Percentiles rank a stretch among this genome's conserved stretches.
Evolutionary conservation across 2,797 vertebrate genomes (phyloP).

Genomic region (Lithobates sylvaticus): DNA sequence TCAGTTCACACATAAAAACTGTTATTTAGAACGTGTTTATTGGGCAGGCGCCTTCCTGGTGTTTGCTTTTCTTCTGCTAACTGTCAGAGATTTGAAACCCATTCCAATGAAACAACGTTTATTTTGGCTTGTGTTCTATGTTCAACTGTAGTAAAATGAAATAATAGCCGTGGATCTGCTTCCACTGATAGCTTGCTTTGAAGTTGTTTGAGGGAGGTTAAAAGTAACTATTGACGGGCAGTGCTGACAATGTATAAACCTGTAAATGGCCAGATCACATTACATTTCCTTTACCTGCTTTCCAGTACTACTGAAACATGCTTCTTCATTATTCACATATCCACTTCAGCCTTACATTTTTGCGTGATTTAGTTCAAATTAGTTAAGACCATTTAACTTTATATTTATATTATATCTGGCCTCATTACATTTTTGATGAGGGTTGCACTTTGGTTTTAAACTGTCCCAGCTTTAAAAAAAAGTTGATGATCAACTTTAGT

Average conservation of each 20-base stretch:
- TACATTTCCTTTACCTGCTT: too few species aligned
- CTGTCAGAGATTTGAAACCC: not conserved
- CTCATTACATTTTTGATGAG: too few species aligned
- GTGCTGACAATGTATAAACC: too few species aligned
- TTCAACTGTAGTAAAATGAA: not conserved
- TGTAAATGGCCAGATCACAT: too few species aligned
- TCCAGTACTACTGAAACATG: not conserved
- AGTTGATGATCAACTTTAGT: too few species aligned
- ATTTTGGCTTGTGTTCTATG: slow-evolving; percentile 29
- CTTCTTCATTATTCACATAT: not conserved
- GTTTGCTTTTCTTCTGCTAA: slow-evolving; percentile 28
- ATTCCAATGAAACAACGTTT: slow-evolving; percentile 17
- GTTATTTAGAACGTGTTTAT: slow-evolving; percentile 33
- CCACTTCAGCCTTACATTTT: not conserved
- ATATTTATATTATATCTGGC: too few species aligned
- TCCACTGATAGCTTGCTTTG: slow-evolving; percentile 2
- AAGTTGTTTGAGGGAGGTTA: not conserved
- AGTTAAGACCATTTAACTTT: too few species aligned
- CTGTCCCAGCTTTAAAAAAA: too few species aligned
- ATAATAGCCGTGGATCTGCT: slow-evolving; percentile 8
- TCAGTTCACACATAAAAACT: slow-evolving; percentile 3
- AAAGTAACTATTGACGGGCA: too few species aligned
- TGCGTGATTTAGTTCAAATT: too few species aligned
- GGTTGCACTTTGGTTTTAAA: too few species aligned
- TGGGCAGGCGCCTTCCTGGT: not conserved